These are phyloP conservation scores for Hybognathus amarus DNA, from an alignment of 2,797 vertebrate genomes.

Conservation along the genomic window DNA sequence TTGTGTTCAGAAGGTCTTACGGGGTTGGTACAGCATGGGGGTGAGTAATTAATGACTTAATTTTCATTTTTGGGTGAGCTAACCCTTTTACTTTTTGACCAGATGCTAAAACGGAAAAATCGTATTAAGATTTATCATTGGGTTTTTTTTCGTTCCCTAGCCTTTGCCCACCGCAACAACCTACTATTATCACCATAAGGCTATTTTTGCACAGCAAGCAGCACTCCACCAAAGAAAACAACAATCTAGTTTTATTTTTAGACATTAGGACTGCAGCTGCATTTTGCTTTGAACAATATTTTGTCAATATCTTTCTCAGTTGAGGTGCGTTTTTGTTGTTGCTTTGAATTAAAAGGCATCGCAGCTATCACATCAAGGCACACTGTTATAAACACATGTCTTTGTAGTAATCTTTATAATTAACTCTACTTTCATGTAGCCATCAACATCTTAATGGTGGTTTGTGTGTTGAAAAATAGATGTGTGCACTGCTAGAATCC, in stretches of 20 bases:
- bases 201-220: background rate
- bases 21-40: too few relatives aligned
- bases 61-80: too few relatives aligned
- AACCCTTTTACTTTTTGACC: too few relatives aligned
- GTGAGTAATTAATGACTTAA: too few relatives aligned
- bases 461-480: background rate
- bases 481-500: background rate
- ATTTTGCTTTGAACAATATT: constrained; percentile 13
- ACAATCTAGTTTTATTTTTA: constrained; percentile 48
- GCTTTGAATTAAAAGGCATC: constrained; percentile 34
- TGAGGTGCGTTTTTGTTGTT: constrained; percentile 6
- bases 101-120: too few relatives aligned
- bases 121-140: too few relatives aligned
- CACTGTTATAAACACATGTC: background rate
- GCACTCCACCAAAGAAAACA: background rate
- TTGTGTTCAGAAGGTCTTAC: too few relatives aligned
- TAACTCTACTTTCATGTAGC: constrained; percentile 38
- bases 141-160: too few relatives aligned
- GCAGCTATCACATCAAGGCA: constrained; percentile 33
- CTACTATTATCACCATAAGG: background rate
- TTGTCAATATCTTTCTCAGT: constrained; percentile 27
- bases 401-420: constrained; percentile 30
- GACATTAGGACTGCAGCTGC: constrained; percentile 22
- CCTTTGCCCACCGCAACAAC: background rate
- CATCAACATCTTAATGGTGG: background rate